Evolutionary conservation across 2,797 vertebrate species (phyloP).

Genomic region (Sebastes matsubarae): DNA sequence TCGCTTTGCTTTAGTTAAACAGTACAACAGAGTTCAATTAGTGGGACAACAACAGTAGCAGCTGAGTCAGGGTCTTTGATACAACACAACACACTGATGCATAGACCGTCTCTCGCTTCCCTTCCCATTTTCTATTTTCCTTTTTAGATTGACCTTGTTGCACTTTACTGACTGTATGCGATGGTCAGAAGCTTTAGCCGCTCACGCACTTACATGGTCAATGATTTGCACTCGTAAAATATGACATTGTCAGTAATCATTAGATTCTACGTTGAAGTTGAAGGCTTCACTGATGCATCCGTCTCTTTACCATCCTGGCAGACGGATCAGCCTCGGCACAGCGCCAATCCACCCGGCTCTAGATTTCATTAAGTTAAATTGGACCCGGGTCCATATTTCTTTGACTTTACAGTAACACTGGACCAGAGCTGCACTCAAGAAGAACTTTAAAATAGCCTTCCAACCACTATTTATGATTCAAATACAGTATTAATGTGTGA

Average conservation of each 20-base stretch:
- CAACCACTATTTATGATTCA: background rate
- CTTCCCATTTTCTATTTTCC: background rate
- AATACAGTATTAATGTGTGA: background rate
- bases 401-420: conserved; percentile 16
- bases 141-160: background rate
- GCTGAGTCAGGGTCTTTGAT: conserved; percentile 49
- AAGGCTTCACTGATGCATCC: conserved; percentile 41
- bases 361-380: conserved; percentile 55
- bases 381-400: conserved; percentile 26
- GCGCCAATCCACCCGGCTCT: conserved; percentile 24
- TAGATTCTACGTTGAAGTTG: conserved; percentile 38
- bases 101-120: background rate
- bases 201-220: conserved; percentile 23
- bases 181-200: conserved; percentile 10
- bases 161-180: background rate
- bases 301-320: conserved; percentile 53
- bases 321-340: background rate
- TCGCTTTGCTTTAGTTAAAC: conserved; percentile 43
- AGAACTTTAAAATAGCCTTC: background rate
- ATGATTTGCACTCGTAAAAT: conserved; percentile 41
- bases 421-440: background rate
- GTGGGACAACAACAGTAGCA: conserved; percentile 1
- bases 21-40: conserved; percentile 42
- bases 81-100: background rate
- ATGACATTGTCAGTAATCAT: conserved; percentile 51